Evolutionary conservation across 2,797 vertebrate species (phyloP).

Genomic region (Apogon talboti): DNA sequence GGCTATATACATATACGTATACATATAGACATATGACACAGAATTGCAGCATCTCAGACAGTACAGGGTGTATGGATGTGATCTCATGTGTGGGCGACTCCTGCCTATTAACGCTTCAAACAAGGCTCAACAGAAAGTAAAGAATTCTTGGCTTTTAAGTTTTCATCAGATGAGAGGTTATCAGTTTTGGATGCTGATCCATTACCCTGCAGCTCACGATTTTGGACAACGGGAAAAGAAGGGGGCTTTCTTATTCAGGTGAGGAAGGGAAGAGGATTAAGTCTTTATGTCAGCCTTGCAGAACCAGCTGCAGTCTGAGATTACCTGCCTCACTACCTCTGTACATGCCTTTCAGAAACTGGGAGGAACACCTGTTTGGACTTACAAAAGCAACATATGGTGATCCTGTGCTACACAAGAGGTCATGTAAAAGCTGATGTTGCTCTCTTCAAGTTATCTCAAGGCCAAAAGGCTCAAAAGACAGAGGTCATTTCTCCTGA

Average conservation of each 20-base stretch:
- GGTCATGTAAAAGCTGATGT: slow-evolving; percentile 38
- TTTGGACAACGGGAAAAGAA: slow-evolving; percentile 20
- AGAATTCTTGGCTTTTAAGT: slow-evolving; percentile 26
- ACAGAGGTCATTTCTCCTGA: slow-evolving; percentile 16
- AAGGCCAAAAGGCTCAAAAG: slow-evolving; percentile 19
- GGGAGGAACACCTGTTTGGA: slow-evolving; percentile 43
- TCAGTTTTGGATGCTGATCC: slow-evolving; percentile 54
- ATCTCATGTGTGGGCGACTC: slow-evolving; percentile 25
- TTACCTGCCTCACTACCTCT: slow-evolving; percentile 37
- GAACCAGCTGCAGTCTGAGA: slow-evolving; percentile 39
- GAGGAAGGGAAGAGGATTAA: not conserved
- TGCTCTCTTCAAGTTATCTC: slow-evolving; percentile 24
- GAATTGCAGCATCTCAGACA: too few species aligned
- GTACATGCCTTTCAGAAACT: slow-evolving; percentile 37
- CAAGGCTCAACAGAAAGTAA: not conserved
- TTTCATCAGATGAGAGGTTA: slow-evolving; percentile 45
- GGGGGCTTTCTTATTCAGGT: slow-evolving; percentile 15
- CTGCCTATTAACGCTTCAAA: slow-evolving; percentile 39
- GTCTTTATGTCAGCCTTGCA: slow-evolving; percentile 11
- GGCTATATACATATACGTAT: too few species aligned
- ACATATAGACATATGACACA: too few species aligned
- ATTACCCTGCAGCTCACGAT: slow-evolving; percentile 39
- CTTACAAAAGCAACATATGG: slow-evolving; percentile 60
- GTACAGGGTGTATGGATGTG: slow-evolving; percentile 9
- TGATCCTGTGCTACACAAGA: slow-evolving; percentile 29